phyloP scores from a whole-genome alignment of 2,888 invertebrate species.

The Vandiemenella viatica region DNA sequence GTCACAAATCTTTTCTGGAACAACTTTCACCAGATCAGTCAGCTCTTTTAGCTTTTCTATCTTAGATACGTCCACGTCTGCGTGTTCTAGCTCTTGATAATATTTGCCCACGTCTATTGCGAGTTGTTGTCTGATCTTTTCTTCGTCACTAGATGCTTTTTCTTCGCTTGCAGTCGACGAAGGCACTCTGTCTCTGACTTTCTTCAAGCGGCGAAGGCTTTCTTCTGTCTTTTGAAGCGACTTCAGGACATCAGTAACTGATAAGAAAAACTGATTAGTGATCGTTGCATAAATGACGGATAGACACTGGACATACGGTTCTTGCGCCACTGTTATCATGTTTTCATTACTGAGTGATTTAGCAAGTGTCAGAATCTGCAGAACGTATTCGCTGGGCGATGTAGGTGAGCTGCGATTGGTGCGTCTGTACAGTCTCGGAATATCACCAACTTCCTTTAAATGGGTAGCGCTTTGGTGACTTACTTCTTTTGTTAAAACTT shows the following conservation, averaged over 20 bases:
- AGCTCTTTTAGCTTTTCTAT: no score
- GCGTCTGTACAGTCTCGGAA: constrained; percentile 81
- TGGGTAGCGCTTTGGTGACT: constrained; percentile 36
- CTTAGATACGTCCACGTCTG: no score
- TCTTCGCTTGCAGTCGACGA: constrained; percentile 25
- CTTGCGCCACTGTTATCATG: constrained; percentile 17
- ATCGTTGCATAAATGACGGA: constrained; percentile 30
- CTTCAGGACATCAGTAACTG: constrained; percentile 81
- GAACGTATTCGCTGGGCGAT: constrained; percentile 67
- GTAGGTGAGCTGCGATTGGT: constrained; percentile 79
- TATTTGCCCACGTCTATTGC: constrained; percentile 71
- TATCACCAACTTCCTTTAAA: constrained; percentile 74
- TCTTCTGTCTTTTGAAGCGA: constrained; percentile 93
- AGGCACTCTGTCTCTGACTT: constrained; percentile 53
- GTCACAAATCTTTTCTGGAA: no score
- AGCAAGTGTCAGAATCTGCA: constrained; percentile 44
- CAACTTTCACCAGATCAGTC: no score
- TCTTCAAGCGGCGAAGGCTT: constrained; percentile 76
- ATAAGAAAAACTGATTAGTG: constrained; percentile 38
- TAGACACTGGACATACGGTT: constrained; percentile 25
- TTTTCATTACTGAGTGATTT: constrained; percentile 40
- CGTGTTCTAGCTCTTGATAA: constrained; percentile 41
- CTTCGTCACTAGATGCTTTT: constrained; percentile 62
- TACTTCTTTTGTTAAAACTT: constrained; percentile 29
- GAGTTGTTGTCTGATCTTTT: constrained; percentile 84